These are phyloP conservation scores for Apodemia mormo DNA, from an alignment of 2,888 invertebrate species.

Conservation along the genomic window DNA sequence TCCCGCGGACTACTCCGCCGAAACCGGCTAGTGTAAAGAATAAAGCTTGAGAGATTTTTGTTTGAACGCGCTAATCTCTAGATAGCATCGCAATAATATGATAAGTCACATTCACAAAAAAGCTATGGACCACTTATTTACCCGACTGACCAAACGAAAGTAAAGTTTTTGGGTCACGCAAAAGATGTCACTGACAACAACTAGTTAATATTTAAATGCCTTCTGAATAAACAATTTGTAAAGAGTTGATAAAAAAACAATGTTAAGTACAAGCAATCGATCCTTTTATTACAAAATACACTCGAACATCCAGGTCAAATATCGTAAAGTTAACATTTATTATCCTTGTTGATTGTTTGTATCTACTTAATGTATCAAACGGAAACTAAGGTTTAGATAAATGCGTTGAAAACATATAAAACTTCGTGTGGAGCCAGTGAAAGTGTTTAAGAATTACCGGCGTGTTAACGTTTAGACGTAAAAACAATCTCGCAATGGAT, in stretches of 20 bases:
- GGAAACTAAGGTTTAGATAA: constrained; percentile 45
- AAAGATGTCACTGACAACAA: background rate
- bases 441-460: constrained; percentile 35
- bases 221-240: background rate
- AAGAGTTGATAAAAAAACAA: constrained; percentile 14
- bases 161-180: background rate
- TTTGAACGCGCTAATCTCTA: too few species aligned
- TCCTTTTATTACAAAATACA: constrained; percentile 16
- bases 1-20: too few species aligned
- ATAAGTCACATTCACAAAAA: background rate
- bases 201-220: background rate
- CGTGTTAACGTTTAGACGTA: constrained; percentile 28
- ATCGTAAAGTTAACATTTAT: constrained; percentile 33
- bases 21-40: too few species aligned
- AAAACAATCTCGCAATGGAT: constrained; percentile 11
- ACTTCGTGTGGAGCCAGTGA: constrained; percentile 37
- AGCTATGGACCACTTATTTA: background rate
- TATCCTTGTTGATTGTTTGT: constrained; percentile 41
- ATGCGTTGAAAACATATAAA: constrained; percentile 47
- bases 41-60: too few species aligned
- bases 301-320: constrained; percentile 22
- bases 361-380: constrained; percentile 42
- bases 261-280: constrained; percentile 5
- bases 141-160: background rate
- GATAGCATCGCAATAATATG: background rate